Conservation (phyloP, 2,888 invertebrate genomes). For the Tinea pellionella region DNA sequence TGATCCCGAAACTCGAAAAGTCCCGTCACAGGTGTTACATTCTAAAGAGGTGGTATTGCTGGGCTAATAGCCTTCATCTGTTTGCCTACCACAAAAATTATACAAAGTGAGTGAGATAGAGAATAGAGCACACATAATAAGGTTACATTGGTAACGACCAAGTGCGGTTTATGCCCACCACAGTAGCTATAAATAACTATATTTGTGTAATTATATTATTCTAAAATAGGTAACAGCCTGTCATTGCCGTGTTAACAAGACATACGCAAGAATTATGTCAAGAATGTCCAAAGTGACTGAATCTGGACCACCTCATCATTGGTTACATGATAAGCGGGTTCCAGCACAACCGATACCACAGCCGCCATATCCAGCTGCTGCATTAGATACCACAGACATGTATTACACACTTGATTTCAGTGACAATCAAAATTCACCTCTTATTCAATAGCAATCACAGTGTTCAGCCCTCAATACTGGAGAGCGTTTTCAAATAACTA, state of each 20-base stretch:
- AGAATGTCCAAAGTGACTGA: slow-evolving; percentile 55
- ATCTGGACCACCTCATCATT: slow-evolving; percentile 59
- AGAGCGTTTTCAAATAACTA: slow-evolving; percentile 55
- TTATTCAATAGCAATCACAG: slow-evolving; percentile 74
- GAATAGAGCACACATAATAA: too few species aligned
- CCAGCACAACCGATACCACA: slow-evolving; percentile 30
- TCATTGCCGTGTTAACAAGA: slow-evolving; percentile 83
- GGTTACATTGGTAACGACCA: too few species aligned
- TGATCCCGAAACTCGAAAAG: too few species aligned
- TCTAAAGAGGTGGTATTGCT: too few species aligned
- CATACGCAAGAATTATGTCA: slow-evolving; percentile 74
- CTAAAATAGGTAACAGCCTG: slow-evolving; percentile 75
- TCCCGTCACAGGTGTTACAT: too few species aligned
- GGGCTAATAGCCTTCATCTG: too few species aligned
- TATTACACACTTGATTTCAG: slow-evolving; percentile 83
- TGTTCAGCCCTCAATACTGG: slow-evolving; percentile 27
- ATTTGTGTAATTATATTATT: neutral
- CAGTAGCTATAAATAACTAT: too few species aligned
- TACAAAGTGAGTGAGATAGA: too few species aligned
- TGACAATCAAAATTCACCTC: slow-evolving; percentile 80
- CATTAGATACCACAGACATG: slow-evolving; percentile 78
- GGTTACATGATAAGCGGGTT: slow-evolving; percentile 70
- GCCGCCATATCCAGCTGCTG: slow-evolving; percentile 55
- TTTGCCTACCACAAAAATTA: too few species aligned
- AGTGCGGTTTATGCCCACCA: too few species aligned